Evolutionary conservation across 1,140 invertebrate genomes (phyloP), one percentile per base, ranked within the genome.

Genomic region (Scaptomyza graminum): DNA sequence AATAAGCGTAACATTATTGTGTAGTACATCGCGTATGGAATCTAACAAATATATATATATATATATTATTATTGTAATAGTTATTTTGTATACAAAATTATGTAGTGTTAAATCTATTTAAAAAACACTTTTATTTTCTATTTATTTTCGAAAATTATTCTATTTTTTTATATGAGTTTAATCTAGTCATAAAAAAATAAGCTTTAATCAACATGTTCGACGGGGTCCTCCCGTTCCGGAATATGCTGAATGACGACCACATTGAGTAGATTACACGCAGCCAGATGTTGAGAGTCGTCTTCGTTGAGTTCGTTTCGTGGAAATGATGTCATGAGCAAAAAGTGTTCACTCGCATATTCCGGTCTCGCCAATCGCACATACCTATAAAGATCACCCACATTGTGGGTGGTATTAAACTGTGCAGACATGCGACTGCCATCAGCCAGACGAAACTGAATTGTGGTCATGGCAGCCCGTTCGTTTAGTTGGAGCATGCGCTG

Each of bases 1-100:
- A n/a, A 91, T 16, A 12, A 91, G 57, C 15, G 89, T 90, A 15
- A 90, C 76, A 71, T 91, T 92, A 50, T 87, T 85, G 62, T 92
- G 89, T 52, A 92, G 59, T 2, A 83, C 87, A 71, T 92, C 82
- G 47, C 90, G 77, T 46, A 92, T 79, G 49, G 83, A 88, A 47
- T 88, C 83, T 88, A 56, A 5, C 8, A 52, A 39, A 25, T 43
- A 25, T 15, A 13, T 41, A 7, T 8, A 22, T 3, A 31, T 5
- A 6, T 5, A 31, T 31, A 6, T 6, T 31, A 5, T 34, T 9
- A 34, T 34, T 34, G 1, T 34, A 9, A 9, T 34, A 22, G 18
- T 22, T 22, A 22, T 22, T 22, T 22, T 22, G 0, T 3, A 22
- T 22, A 22, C 18, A 1, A 22, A 22, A 22, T 22, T 22, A 22